Base-by-base conservation (phyloP, 2,888 invertebrate species). In the Tipula helvola region DNA sequence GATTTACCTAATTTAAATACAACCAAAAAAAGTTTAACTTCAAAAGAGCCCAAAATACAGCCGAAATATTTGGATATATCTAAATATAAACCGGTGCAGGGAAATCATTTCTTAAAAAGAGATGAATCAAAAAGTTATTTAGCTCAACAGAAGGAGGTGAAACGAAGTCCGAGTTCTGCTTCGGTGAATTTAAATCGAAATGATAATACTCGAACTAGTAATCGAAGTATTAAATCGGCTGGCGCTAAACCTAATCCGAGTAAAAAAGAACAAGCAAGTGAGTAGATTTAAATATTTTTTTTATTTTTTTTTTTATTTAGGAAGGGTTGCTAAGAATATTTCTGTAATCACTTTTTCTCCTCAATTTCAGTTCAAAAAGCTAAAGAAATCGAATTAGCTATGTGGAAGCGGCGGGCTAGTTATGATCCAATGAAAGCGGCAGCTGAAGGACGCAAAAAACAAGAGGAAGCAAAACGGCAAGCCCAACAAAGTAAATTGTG, bases 351-450 rank as follows among this genome's bases (percentile, higher is more conserved):
- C 28, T 28, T 71, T 2, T 71, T 28, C 28, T 71, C 8, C 39
- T 16, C 28, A 28, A 71, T 71, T 71, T 39, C 5, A 94, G 94
- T 93, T 89, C 92, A 93, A 91, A 94, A 94, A 91, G 93, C 93
- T 89, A 94, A 94, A 91, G 97, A 97, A 91, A 95, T 95, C 42
- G 96, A 96, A 90, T 95, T 97, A 93, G 97, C 97, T 91, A 98
- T 98, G 92, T 99, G 98, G 98, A 97, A 98, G 90, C 94, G 98
- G 87, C 93, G 99, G 88, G 98, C 98, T 89, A 97, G 96, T 89
- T 99, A 99, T 92, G 98, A 99, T 92, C 98, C 98, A 41, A 95
- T 96, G 94, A 96, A 95, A 90, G 97, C 98, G 0, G 98, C 98
- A 0, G 97, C 97, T 28, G 97, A 97, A 90, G 97, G 96, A 36